These are phyloP conservation scores for Cuculus canorus DNA, from an alignment of 2,797 vertebrate species.

Conservation along the genomic window DNA sequence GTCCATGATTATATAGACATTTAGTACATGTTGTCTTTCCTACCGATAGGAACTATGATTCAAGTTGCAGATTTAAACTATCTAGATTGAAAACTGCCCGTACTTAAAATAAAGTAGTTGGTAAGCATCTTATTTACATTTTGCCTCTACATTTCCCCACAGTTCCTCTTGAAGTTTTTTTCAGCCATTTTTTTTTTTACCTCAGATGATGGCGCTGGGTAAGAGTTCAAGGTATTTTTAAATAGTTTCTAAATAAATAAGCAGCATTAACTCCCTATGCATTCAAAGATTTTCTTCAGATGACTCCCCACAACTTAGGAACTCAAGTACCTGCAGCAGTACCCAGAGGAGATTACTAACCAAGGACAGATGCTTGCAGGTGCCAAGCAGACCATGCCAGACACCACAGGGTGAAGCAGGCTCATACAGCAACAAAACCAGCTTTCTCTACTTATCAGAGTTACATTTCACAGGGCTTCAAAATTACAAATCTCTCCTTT, in stretches of 20 bases:
- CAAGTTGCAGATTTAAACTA: background rate
- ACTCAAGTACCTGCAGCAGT: background rate
- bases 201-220: background rate
- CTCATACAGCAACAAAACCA: background rate
- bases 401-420: background rate
- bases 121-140: background rate
- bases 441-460: background rate
- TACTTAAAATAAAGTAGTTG: background rate
- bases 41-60: background rate
- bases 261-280: background rate
- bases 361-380: constrained; percentile 52
- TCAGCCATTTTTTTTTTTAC: background rate
- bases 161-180: background rate
- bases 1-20: background rate
- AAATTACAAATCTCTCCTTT: background rate
- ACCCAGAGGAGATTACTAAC: background rate
- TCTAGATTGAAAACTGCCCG: background rate
- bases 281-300: background rate
- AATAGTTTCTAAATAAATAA: background rate
- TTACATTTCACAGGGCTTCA: background rate
- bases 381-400: constrained; percentile 25
- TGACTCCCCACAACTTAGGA: background rate
- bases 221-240: background rate
- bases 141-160: background rate
- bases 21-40: background rate